These are phyloP conservation scores for Allacma fusca DNA, from an alignment of 2,888 invertebrate genomes.

Conservation along the genomic window DNA sequence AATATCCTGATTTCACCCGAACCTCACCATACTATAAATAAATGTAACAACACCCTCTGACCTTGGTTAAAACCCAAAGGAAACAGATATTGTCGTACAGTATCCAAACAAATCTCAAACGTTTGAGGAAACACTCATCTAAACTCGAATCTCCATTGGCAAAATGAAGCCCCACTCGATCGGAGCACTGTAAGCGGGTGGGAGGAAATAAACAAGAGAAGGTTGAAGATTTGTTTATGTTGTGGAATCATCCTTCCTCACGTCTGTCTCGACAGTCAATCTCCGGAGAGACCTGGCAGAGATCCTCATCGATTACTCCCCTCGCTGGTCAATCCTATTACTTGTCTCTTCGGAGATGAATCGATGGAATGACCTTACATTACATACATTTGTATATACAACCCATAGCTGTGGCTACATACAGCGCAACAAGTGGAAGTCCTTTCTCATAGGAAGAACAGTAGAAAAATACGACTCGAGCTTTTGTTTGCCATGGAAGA, in stretches of 20 bases:
- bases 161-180: too few relatives aligned
- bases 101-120: too few relatives aligned
- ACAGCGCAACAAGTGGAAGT: not conserved
- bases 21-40: too few relatives aligned
- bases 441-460: not conserved
- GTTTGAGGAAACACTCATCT: too few relatives aligned
- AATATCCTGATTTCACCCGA: too few relatives aligned
- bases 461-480: not conserved
- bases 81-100: too few relatives aligned
- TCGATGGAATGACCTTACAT: not conserved
- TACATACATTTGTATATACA: too few relatives aligned
- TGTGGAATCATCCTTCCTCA: not conserved
- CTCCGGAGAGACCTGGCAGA: not conserved
- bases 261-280: constrained; percentile 3
- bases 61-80: too few relatives aligned
- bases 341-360: not conserved
- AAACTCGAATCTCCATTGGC: too few relatives aligned
- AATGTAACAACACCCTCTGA: too few relatives aligned
- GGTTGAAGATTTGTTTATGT: not conserved
- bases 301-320: constrained; percentile 3
- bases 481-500: not conserved
- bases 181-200: too few relatives aligned
- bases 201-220: not conserved
- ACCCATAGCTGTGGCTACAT: too few relatives aligned
- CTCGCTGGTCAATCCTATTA: not conserved